Evolutionary conservation across 2,797 vertebrate species (phyloP).

Genomic region (Sebastes melanostomus): DNA sequence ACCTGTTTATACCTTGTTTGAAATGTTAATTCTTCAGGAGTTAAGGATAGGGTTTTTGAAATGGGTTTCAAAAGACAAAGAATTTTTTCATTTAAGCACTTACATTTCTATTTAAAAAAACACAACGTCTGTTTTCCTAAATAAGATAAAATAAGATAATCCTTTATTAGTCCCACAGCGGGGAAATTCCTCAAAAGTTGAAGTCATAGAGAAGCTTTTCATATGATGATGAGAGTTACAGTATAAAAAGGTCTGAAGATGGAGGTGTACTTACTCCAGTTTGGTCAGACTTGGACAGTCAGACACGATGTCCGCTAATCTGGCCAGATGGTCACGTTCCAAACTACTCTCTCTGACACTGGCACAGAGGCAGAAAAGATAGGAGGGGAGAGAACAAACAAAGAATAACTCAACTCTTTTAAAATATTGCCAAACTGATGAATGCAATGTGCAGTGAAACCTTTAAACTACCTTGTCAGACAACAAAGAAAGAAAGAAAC

Average conservation of each 20-base stretch:
- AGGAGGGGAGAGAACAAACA: not conserved
- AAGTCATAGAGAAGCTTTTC: not conserved
- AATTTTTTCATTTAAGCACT: not conserved
- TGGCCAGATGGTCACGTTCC: slow-evolving; percentile 57
- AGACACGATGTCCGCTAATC: slow-evolving; percentile 62
- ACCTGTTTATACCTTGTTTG: not conserved
- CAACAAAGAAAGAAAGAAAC: not conserved
- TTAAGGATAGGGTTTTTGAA: not conserved
- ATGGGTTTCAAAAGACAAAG: not conserved
- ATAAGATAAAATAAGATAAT: too few relatives aligned
- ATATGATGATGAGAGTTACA: not conserved
- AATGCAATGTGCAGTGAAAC: not conserved
- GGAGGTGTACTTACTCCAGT: slow-evolving; percentile 71
- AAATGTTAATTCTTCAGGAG: not conserved
- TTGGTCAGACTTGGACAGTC: slow-evolving; percentile 56
- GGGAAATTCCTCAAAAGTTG: not conserved
- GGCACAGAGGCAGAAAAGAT: not conserved
- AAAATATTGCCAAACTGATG: not conserved
- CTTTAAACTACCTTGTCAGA: not conserved
- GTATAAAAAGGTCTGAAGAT: not conserved
- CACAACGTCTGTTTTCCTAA: not conserved
- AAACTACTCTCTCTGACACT: slow-evolving; percentile 74
- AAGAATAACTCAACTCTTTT: not conserved
- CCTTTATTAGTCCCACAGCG: too few relatives aligned
- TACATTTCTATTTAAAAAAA: not conserved